Evolutionary conservation across 2,797 vertebrate genomes (phyloP).

Genomic region (Lycodopsis pacificus): DNA sequence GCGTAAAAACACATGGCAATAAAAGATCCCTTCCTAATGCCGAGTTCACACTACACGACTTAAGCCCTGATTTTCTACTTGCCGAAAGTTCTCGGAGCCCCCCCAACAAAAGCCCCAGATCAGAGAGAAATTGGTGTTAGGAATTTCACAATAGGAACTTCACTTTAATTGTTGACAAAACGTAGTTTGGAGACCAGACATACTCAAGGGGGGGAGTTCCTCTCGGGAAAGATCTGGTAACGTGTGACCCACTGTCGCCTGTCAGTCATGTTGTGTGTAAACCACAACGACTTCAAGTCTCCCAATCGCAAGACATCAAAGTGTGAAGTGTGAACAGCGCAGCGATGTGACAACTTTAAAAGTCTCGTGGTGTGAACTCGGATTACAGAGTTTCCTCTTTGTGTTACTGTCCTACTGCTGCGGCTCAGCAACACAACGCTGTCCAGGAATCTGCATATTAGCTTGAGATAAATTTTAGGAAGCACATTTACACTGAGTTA

Average conservation of each 20-base stretch:
- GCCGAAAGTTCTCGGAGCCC: too few relatives aligned
- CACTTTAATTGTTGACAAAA: neutral
- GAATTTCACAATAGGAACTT: neutral
- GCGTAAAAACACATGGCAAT: too few relatives aligned
- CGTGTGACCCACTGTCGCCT: neutral
- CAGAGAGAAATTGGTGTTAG: neutral
- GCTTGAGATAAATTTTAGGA: neutral
- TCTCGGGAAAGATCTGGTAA: neutral
- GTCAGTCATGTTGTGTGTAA: neutral
- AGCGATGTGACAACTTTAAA: neutral
- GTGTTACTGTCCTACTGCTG: neutral
- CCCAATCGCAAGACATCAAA: neutral
- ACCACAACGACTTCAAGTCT: neutral
- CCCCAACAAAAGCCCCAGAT: too few relatives aligned
- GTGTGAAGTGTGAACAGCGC: neutral
- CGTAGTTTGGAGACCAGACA: neutral
- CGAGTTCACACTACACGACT: neutral
- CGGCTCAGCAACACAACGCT: neutral
- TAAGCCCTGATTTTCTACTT: too few relatives aligned
- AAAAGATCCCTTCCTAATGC: neutral
- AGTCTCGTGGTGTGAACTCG: neutral
- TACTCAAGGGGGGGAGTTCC: neutral
- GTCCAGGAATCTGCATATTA: neutral
- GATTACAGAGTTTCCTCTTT: neutral
- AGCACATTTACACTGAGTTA: neutral